phyloP scores from a whole-genome alignment of 2,797 vertebrate species.

The Hirundo rustica region DNA sequence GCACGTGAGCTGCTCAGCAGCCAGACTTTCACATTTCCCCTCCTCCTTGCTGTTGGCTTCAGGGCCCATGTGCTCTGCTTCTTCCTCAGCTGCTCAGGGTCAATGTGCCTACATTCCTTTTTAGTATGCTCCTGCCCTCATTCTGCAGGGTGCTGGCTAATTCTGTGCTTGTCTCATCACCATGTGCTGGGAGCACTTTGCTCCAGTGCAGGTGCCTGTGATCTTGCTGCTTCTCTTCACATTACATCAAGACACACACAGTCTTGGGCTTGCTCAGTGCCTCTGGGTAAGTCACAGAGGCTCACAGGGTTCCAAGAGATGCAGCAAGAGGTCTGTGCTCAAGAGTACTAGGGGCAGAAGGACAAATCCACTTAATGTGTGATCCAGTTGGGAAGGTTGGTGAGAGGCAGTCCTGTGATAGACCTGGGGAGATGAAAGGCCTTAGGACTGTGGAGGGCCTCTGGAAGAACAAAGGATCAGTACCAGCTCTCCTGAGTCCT shows the following conservation, averaged over 20 bases:
- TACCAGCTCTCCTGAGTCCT: neutral
- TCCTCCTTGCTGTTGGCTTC: neutral
- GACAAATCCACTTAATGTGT: neutral
- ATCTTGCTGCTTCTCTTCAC: neutral
- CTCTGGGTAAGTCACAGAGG: neutral
- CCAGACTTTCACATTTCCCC: fast-evolving
- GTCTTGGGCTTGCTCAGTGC: neutral
- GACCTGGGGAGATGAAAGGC: neutral
- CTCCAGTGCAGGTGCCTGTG: neutral
- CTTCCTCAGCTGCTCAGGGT: neutral
- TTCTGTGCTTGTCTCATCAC: neutral
- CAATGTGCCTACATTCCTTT: neutral
- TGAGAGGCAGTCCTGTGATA: neutral
- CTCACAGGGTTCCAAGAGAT: neutral
- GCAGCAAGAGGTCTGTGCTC: neutral
- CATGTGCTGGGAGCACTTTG: neutral
- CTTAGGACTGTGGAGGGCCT: neutral
- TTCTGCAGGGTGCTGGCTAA: neutral
- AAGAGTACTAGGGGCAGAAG: neutral
- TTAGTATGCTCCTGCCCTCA: neutral
- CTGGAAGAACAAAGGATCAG: neutral
- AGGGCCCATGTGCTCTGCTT: neutral
- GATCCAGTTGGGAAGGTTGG: neutral
- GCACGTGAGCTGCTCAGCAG: neutral
- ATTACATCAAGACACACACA: neutral